Evolutionary conservation across 2,113 vertebrate genomes (phyloP).

Genomic region (Lagopus muta): DNA sequence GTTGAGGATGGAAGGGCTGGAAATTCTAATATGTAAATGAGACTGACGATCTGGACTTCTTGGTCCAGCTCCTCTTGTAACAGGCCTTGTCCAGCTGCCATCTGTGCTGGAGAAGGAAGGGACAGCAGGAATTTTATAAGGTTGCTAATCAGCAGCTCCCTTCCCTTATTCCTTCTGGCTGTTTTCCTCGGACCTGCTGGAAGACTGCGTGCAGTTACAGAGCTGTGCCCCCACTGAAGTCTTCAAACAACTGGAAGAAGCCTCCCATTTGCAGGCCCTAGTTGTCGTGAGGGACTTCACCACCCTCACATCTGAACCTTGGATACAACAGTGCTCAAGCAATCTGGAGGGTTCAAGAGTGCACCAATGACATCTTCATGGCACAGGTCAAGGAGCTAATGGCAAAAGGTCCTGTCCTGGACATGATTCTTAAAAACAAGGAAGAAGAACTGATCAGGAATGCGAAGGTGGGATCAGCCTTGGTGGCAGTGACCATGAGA

Average conservation of each 20-base stretch:
- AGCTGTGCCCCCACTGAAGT: neutral
- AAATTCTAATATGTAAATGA: neutral
- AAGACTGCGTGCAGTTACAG: neutral
- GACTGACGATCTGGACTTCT: neutral
- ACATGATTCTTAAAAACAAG: neutral
- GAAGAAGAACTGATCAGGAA: neutral
- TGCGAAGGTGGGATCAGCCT: neutral
- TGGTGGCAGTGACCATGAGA: neutral
- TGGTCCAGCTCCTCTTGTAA: neutral
- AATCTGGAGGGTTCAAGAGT: neutral
- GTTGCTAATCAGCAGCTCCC: neutral
- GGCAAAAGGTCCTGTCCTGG: neutral
- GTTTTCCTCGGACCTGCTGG: neutral
- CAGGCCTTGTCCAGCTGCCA: neutral
- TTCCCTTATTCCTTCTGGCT: neutral
- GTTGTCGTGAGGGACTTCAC: neutral
- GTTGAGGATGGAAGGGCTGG: neutral
- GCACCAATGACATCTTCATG: neutral
- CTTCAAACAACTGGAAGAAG: neutral
- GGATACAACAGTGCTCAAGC: neutral
- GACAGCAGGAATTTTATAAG: neutral
- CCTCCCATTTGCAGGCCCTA: neutral
- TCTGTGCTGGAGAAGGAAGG: neutral
- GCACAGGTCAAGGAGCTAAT: fast-evolving
- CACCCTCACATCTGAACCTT: neutral